Evolutionary conservation across 2,888 invertebrate species (phyloP).

Genomic region (Heliothis peltigera): DNA sequence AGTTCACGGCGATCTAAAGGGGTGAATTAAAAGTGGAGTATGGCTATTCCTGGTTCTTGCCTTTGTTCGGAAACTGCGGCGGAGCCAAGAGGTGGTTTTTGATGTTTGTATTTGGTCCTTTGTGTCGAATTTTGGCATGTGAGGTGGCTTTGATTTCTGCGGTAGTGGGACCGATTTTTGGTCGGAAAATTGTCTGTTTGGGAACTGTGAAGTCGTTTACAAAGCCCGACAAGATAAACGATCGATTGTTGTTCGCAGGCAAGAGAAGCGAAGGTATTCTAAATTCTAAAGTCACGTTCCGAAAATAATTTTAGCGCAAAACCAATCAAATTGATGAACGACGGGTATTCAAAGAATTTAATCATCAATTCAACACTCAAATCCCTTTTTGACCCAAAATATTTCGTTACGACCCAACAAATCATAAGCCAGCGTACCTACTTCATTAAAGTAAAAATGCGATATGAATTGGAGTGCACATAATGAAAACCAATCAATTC

Average conservation of each 20-base stretch:
- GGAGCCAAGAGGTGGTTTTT: slow-evolving; percentile 53
- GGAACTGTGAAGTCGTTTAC: slow-evolving; percentile 14
- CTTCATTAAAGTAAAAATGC: slow-evolving; percentile 61
- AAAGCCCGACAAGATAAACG: slow-evolving; percentile 35
- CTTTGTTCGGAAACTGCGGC: slow-evolving; percentile 35
- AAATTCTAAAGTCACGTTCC: slow-evolving; percentile 11
- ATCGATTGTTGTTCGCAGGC: slow-evolving; percentile 17
- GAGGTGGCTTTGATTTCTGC: slow-evolving; percentile 47
- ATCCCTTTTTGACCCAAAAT: slow-evolving; percentile 40
- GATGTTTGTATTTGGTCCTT: slow-evolving; percentile 46
- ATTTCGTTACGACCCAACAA: slow-evolving; percentile 42
- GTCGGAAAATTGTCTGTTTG: slow-evolving; percentile 28
- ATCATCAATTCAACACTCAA: slow-evolving; percentile 42
- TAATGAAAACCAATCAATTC: slow-evolving; percentile 59
- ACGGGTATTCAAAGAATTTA: slow-evolving; percentile 34
- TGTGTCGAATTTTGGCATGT: slow-evolving; percentile 47
- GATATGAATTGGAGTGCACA: slow-evolving; percentile 48
- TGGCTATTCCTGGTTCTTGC: slow-evolving; percentile 34
- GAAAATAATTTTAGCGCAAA: slow-evolving; percentile 28
- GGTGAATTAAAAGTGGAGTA: slow-evolving; percentile 56
- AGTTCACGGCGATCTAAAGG: slow-evolving; percentile 50
- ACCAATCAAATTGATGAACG: slow-evolving; percentile 41
- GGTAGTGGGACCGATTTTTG: slow-evolving; percentile 39
- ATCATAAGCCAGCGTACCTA: slow-evolving; percentile 52
- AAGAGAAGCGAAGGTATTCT: slow-evolving; percentile 14